Percentiles rank a stretch among this genome's conserved stretches.
Conservation (phyloP, 1,140 invertebrate species). For the Latrodectus geometricus region DNA sequence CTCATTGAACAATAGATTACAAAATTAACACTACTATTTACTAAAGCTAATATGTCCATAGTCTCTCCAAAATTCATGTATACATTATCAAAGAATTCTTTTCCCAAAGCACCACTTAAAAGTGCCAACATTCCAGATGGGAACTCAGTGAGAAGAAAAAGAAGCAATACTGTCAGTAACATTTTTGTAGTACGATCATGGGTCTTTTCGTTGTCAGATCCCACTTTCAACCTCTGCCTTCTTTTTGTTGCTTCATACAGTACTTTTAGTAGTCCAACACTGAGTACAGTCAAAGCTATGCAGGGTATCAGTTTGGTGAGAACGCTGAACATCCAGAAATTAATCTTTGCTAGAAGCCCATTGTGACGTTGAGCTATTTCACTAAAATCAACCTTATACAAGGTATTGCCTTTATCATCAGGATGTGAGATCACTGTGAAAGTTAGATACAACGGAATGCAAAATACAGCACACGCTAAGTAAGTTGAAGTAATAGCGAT, state of each 20-base stretch:
- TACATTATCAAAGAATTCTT: slow-evolving; percentile 80
- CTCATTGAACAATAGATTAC: slow-evolving; percentile 95
- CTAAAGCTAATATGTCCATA: slow-evolving; percentile 90
- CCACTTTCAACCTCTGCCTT: slow-evolving; percentile 67
- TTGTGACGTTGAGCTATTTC: slow-evolving; percentile 73
- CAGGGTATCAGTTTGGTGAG: slow-evolving; percentile 88
- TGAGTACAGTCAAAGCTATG: slow-evolving; percentile 83
- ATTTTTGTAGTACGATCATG: slow-evolving; percentile 87
- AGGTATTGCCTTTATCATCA: slow-evolving; percentile 69
- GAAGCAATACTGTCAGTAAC: slow-evolving; percentile 83
- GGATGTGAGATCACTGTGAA: slow-evolving; percentile 58
- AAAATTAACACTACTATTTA: slow-evolving; percentile 94
- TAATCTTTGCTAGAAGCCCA: slow-evolving; percentile 75
- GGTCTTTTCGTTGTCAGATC: slow-evolving; percentile 43
- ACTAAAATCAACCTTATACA: slow-evolving; percentile 76
- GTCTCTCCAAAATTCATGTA: slow-evolving; percentile 79
- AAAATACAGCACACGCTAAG: slow-evolving; percentile 80
- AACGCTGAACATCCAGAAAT: slow-evolving; percentile 90
- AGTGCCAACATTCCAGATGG: slow-evolving; percentile 87
- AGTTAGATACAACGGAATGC: slow-evolving; percentile 72
- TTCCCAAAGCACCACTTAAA: slow-evolving; percentile 78
- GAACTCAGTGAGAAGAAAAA: slow-evolving; percentile 72
- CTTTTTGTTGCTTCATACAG: slow-evolving; percentile 75
- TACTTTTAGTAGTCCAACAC: slow-evolving; percentile 80
- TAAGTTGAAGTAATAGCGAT: slow-evolving; percentile 80